Evolutionary conservation across 2,113 vertebrate species (phyloP), one percentile per base, ranked within the genome.

Genomic region (Heterotis niloticus): DNA sequence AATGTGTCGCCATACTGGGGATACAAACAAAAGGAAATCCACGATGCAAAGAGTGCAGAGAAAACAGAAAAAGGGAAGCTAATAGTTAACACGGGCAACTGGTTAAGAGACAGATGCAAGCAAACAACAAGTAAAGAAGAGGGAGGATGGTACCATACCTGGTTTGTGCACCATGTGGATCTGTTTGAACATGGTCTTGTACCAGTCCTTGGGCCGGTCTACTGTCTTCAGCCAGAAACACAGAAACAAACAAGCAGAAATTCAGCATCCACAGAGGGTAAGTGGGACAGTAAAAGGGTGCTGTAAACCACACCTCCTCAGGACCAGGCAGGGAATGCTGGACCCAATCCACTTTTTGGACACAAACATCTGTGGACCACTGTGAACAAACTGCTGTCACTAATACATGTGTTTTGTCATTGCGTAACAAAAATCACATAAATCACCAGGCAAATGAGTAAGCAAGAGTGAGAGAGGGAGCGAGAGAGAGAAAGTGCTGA

Each of bases 161-260:
- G 97, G 93, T 89, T 95, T 99, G 88, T 99, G 97, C 81, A 99
- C 98, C 94, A 95, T 98, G 88, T 99, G 98, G 84, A 99, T 99
- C 89, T 99, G 98, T 88, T 99, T 99, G 88, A 99, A 99, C 98
- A 99, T 99, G 0, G 97, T 99, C 92, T 99, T 99, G 91, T 99
- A 99, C 98, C 98, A 99, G 83, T 99, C 98, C 89, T 99, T 99
- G 0, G 98, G 98, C 85, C 96, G 88, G 87, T 99, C 98, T 84
- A 99, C 98, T 10, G 96, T 98, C 97, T 99, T 88, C 5, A 64
- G 57, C 76, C 52, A 44, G 44, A 79, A 83, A 72, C 82, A 69
- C 82, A 83, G 79, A 84, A 84, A 87, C 83, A 44, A 44, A 76
- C 81, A 83, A 82, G 81, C 60, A 64, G 85, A 71, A 82, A 78